These are phyloP conservation scores for Amblyteles armatorius DNA, from an alignment of 2,888 invertebrate genomes.

Conservation along the genomic window DNA sequence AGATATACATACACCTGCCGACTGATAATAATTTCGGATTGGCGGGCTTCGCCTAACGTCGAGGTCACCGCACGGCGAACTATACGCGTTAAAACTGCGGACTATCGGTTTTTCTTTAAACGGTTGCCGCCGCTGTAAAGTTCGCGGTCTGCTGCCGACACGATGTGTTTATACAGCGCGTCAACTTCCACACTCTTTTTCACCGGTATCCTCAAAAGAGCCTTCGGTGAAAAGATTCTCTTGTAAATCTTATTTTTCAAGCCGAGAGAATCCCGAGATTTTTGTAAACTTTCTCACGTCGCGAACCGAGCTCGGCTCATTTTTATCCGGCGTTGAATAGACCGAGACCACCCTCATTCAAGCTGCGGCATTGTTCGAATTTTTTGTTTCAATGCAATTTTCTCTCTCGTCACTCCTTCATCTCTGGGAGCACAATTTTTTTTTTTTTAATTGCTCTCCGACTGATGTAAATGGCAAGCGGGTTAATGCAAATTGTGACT, in stretches of 20 bases:
- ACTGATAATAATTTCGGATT: conserved; percentile 11
- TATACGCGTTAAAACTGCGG: neutral
- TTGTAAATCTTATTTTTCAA: neutral
- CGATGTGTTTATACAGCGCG: too few relatives aligned
- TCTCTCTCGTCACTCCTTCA: neutral
- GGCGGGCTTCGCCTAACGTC: neutral
- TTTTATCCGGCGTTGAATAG: neutral
- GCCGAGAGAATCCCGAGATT: neutral
- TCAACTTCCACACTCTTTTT: neutral
- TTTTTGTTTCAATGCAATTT: neutral
- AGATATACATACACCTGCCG: conserved; percentile 8
- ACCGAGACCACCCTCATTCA: neutral
- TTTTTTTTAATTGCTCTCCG: neutral
- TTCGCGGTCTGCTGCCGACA: neutral
- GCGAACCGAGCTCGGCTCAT: neutral
- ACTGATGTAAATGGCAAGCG: neutral
- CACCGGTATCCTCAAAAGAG: neutral
- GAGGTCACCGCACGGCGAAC: neutral
- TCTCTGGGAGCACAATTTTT: neutral
- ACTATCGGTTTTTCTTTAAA: neutral
- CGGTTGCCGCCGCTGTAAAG: neutral
- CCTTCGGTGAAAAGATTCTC: neutral
- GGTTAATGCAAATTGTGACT: neutral
- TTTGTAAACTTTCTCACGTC: neutral
- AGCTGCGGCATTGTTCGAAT: neutral